Base-by-base conservation (phyloP, 2,888 invertebrate species). In the Cryptocheilus praepositus region DNA sequence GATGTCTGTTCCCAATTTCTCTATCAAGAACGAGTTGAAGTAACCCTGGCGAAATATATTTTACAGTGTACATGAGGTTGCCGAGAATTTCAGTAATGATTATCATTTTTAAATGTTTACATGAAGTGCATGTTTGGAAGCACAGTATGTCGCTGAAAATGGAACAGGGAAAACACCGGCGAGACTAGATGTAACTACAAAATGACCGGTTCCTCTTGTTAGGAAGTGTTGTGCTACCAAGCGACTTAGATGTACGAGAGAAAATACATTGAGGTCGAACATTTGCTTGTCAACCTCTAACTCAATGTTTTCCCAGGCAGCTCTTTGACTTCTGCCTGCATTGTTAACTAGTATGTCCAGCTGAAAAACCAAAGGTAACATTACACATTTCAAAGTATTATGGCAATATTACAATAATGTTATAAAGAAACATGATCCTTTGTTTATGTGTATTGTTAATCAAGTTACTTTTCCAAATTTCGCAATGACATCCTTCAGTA, bases 271-370 rank as follows among this genome's bases (percentile, higher is more conserved):
- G 63, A 96, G 85, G 44, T 95, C 93, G 83, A 96, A 94, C 80
- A 95, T 89, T 68, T 94, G 91, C 54, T 90, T 90, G 85, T 96
- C 96, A 0, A 96, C 95, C 51, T 90, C 87, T 0, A 94, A 71
- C 0, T 93, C 92, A 54, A 94, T 94, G 0, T 93, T 90, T 70
- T 93, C 93, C 93, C 94, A 95, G 71, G 45, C 18, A 0, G 86
- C 87, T 71, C 95, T 90, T 85, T 96, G 96, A 7, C 94, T 94
- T 62, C 95, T 89, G 0, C 95, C 96, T 0, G 95, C 95, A 89
- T 96, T 96, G 84, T 94, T 95, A 0, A 96, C 92, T 45, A 96
- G 89, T 64, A 96, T 91, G 84, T 96, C 95, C 51, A 96, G 88
- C 89, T 92, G 86, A 68, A 68, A 67, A 51, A 18, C 13, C 19